Evolutionary conservation across 2,888 invertebrate genomes (phyloP), one percentile per base, ranked within the genome.

Genomic region (Tinea semifulvella): DNA sequence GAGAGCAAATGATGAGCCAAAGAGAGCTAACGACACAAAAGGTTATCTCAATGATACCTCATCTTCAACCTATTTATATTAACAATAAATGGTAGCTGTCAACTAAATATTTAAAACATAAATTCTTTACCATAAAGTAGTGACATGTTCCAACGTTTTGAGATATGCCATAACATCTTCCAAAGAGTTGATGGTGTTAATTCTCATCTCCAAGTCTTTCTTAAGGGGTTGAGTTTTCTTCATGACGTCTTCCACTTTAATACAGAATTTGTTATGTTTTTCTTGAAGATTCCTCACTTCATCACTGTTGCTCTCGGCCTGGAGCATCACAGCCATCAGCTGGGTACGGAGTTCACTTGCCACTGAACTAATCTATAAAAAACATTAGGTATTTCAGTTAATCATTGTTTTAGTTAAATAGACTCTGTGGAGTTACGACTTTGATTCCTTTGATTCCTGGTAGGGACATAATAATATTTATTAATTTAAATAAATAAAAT

Each of bases 131-230:
- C 10, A 27, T 31, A 31, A 6, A 31, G 31, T 2, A 31, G 31
- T 31, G 53, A 92, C 83, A 56, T 84, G 85, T 57, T 88, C 85
- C 52, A 91, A 80, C 35, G 90, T 84, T 57, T 84, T 85, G 46
- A 92, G 67, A 65, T 93, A 93, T 31, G 84, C 66, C 11, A 90
- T 69, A 45, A 85, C 83, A 48, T 83, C 80, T 51, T 85, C 75
- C 2, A 90, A 61, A 55, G 84, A 83, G 25, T 63, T 63, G 28
- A 84, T 72, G 2, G 85, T 69, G 52, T 74, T 65, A 53, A 74
- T 73, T 40, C 68, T 59, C 46, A 63, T 68, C 47, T 75, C 65
- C 20, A 86, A 59, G 54, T 84, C 80, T 18, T 56, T 55, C 42
- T 73, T 60, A 17, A 86, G 62, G 19, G 76, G 71, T 50, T 69